Evolutionary conservation across 2,797 vertebrate species (phyloP).

Genomic region (Cossypha caffra): DNA sequence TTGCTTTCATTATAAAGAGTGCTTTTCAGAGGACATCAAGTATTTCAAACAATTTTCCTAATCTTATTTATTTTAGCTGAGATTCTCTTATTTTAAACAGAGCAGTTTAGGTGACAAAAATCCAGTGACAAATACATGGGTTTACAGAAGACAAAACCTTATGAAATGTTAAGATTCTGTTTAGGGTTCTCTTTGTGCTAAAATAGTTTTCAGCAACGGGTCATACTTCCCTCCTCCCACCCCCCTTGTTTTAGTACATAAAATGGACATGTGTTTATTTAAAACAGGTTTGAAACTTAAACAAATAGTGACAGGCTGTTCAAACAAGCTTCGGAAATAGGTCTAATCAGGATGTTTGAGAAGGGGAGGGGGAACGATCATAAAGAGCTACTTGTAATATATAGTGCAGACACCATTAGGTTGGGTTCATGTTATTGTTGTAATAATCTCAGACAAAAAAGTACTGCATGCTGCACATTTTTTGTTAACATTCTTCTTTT

Average conservation of each 20-base stretch:
- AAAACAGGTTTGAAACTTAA: constrained; percentile 79
- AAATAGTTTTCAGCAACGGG: constrained; percentile 9
- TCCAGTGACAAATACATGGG: constrained; percentile 13
- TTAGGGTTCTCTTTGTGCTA: constrained; percentile 41
- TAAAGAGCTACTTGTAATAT: constrained; percentile 68
- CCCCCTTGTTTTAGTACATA: constrained; percentile 70
- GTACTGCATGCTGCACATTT: constrained; percentile 28
- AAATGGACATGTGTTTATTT: constrained; percentile 78
- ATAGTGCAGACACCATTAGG: constrained; percentile 37
- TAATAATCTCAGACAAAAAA: background rate
- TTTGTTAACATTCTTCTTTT: constrained; percentile 4
- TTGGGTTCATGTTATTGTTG: constrained; percentile 41
- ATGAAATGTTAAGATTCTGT: constrained; percentile 8
- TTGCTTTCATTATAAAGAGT: constrained; percentile 20
- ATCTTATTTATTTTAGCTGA: constrained; percentile 35
- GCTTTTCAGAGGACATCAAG: constrained; percentile 1
- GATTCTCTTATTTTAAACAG: constrained; percentile 39
- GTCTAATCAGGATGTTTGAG: constrained; percentile 84
- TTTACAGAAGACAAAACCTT: constrained; percentile 17
- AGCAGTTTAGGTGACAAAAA: background rate
- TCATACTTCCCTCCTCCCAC: background rate
- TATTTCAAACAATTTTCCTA: constrained; percentile 10
- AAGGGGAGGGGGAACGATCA: constrained; percentile 61
- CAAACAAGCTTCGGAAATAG: constrained; percentile 83
- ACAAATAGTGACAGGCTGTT: constrained; percentile 83